Percentiles rank a stretch among this genome's conserved stretches.
phyloP scores from a whole-genome alignment of 2,888 invertebrate genomes.

The Mythimna pallens region DNA sequence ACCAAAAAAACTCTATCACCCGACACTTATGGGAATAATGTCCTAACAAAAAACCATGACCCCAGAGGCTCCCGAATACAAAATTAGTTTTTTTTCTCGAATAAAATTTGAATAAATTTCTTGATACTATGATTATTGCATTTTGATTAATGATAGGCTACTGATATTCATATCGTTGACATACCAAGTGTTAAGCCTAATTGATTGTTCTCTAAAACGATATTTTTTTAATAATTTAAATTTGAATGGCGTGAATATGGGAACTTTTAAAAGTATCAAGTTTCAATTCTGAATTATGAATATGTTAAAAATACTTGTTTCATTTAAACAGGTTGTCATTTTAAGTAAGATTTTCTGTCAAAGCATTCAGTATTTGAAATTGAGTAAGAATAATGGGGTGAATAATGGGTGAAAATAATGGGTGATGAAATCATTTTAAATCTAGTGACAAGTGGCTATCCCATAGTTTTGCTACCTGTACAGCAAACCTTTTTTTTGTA shows the following conservation, averaged over 20 bases:
- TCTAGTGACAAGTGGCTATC: background rate
- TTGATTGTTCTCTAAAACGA: constrained; percentile 77
- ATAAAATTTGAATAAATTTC: constrained; percentile 72
- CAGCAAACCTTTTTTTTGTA: background rate
- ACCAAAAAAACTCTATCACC: constrained; percentile 55
- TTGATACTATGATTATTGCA: constrained; percentile 57
- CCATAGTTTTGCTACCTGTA: constrained; percentile 8
- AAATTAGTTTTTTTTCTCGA: constrained; percentile 70
- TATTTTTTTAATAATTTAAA: constrained; percentile 61
- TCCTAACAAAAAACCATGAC: constrained; percentile 65
- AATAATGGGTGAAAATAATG: too few relatives aligned
- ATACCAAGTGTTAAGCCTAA: constrained; percentile 78
- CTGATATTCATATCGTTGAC: constrained; percentile 71
- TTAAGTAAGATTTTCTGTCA: constrained; percentile 21
- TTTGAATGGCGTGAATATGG: constrained; percentile 54
- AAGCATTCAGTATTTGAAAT: constrained; percentile 5
- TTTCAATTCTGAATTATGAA: constrained; percentile 53
- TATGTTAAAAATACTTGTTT: constrained; percentile 1
- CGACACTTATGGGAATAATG: constrained; percentile 66
- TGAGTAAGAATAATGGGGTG: background rate
- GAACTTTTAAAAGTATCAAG: constrained; percentile 51
- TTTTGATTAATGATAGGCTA: constrained; percentile 61
- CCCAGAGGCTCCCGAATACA: constrained; percentile 70
- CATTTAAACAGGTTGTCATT: constrained; percentile 18
- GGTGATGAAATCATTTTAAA: background rate